These are phyloP conservation scores for Hirudo medicinalis DNA, from an alignment of 1,140 invertebrate species.

Conservation along the genomic window DNA sequence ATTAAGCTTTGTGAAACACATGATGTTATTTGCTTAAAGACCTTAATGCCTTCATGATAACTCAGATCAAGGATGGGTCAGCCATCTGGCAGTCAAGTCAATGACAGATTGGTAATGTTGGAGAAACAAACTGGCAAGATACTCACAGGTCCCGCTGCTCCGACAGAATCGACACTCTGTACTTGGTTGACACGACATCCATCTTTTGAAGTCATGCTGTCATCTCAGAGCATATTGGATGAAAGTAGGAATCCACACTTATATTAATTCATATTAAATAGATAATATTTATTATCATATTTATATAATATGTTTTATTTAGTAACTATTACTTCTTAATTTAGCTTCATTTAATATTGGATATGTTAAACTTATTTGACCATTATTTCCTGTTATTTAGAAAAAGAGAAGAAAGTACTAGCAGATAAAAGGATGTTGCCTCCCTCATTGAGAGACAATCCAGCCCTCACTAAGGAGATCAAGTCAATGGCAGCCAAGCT, in stretches of 20 bases:
- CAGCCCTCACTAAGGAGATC: neutral
- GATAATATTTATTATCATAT: no score
- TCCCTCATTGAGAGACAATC: neutral
- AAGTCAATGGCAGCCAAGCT: conserved; percentile 6
- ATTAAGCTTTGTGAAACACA: no score
- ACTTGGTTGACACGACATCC: conserved; percentile 73
- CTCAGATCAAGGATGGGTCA: neutral
- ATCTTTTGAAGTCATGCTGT: conserved; percentile 59
- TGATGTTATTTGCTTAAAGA: neutral
- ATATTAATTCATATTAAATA: no score
- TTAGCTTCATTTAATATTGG: neutral
- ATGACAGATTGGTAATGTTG: conserved; percentile 53
- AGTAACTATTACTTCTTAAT: neutral
- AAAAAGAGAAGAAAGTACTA: neutral
- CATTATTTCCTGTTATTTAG: neutral
- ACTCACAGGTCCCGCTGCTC: conserved; percentile 59
- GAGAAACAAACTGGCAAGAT: conserved; percentile 63
- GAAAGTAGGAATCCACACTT: no score
- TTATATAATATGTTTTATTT: neutral
- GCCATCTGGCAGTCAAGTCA: neutral
- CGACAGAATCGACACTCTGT: conserved; percentile 59
- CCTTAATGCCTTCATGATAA: neutral
- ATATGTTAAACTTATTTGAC: neutral
- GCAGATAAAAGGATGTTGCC: neutral
- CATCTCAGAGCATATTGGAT: neutral